Evolutionary conservation across 2,797 vertebrate species (phyloP).

Genomic region (Trematomus bernacchii): DNA sequence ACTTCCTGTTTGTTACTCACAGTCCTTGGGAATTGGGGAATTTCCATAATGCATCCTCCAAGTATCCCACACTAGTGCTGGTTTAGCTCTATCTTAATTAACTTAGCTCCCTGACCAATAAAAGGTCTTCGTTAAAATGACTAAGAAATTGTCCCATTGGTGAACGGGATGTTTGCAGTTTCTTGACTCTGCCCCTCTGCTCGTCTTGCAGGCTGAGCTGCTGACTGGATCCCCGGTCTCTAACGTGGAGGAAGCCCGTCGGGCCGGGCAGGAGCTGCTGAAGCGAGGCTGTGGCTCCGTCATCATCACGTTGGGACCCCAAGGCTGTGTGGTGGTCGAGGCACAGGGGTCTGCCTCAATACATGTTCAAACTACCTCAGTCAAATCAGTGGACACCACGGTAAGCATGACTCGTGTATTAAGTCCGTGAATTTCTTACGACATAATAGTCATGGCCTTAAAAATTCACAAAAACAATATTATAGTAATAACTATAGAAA

Average conservation of each 20-base stretch:
- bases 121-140: slow-evolving; percentile 13
- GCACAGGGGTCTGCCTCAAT: slow-evolving; percentile 80
- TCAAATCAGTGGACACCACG: slow-evolving; percentile 93
- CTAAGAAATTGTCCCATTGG: slow-evolving; percentile 5
- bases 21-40: slow-evolving; percentile 26
- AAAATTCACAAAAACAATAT: too few relatives aligned
- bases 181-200: not conserved
- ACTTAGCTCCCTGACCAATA: slow-evolving; percentile 31
- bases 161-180: not conserved
- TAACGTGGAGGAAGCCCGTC: slow-evolving; percentile 85
- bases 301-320: slow-evolving; percentile 92
- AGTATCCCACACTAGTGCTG: slow-evolving; percentile 42
- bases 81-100: slow-evolving; percentile 63
- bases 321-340: slow-evolving; percentile 91
- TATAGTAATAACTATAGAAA: too few relatives aligned
- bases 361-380: slow-evolving; percentile 86
- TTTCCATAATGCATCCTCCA: slow-evolving; percentile 49
- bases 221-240: slow-evolving; percentile 87
- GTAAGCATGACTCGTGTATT: slow-evolving; percentile 79
- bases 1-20: slow-evolving; percentile 16
- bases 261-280: slow-evolving; percentile 85
- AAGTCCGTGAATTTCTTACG: too few relatives aligned
- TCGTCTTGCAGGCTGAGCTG: slow-evolving; percentile 89
- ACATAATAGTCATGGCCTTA: too few relatives aligned
- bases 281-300: slow-evolving; percentile 88